Percentiles rank a stretch among this genome's conserved stretches.
Evolutionary conservation across 35 echinoderm and acorn worm genomes (phyloP).

Genomic region (Heliocidaris tuberculata): DNA sequence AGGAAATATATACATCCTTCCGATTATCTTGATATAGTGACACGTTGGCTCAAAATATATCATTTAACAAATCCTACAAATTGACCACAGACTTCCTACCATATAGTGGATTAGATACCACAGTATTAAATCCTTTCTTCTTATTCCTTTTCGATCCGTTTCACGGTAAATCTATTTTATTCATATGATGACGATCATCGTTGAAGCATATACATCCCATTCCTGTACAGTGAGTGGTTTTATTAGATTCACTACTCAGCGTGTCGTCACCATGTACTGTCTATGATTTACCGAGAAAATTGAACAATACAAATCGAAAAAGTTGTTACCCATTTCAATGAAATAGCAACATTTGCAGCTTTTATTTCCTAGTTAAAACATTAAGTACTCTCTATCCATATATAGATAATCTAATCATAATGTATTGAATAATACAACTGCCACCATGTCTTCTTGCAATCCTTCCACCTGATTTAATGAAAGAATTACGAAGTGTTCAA

Average conservation of each 20-base stretch:
- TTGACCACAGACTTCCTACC: neutral
- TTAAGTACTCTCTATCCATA: neutral
- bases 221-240: neutral
- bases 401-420: neutral
- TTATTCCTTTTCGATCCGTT: neutral
- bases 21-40: neutral
- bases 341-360: neutral
- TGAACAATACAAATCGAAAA: neutral
- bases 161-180: slow-evolving; percentile 8
- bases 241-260: neutral
- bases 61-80: neutral
- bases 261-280: neutral
- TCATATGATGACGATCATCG: neutral
- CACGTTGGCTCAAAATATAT: neutral
- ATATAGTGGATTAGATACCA: neutral
- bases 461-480: neutral
- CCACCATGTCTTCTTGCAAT: neutral
- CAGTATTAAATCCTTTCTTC: neutral
- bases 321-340: neutral
- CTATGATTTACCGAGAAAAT: neutral
- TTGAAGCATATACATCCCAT: neutral
- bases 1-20: neutral
- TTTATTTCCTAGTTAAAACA: neutral
- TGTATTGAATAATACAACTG: neutral
- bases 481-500: too few species aligned